phyloP scores from a whole-genome alignment of 2,888 invertebrate species.

The Troides oblongomaculatus region DNA sequence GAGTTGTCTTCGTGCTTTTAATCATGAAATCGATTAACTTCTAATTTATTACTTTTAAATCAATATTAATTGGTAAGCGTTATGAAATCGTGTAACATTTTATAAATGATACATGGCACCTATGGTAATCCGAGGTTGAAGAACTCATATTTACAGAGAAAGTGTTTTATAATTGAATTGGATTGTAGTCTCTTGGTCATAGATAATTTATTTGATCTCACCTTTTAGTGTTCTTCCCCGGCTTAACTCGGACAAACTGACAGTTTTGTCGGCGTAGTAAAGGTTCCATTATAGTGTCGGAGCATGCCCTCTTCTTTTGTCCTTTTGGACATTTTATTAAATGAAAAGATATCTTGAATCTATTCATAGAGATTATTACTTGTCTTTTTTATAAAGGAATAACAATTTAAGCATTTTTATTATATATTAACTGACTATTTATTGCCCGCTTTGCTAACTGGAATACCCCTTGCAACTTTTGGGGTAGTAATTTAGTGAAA shows the following conservation, averaged over 20 bases:
- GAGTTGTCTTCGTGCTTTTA: too few relatives aligned
- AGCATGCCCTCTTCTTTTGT: not conserved
- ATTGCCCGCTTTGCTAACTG: too few relatives aligned
- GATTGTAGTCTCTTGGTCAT: constrained; percentile 55
- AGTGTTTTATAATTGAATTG: constrained; percentile 57
- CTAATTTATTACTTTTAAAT: not conserved
- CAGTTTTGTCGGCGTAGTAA: not conserved
- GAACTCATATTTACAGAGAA: constrained; percentile 36
- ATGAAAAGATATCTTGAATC: too few relatives aligned
- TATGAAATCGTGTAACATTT: not conserved
- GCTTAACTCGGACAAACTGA: constrained; percentile 5
- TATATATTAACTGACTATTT: too few relatives aligned
- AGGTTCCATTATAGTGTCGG: constrained; percentile 42
- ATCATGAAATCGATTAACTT: too few relatives aligned
- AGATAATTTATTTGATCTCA: constrained; percentile 48
- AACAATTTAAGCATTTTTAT: too few relatives aligned
- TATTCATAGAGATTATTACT: too few relatives aligned
- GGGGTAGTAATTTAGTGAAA: too few relatives aligned
- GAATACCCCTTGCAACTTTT: too few relatives aligned
- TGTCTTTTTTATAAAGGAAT: too few relatives aligned
- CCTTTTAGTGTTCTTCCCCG: constrained; percentile 45
- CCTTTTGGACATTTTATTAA: not conserved
- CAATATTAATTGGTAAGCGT: not conserved
- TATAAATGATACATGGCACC: constrained; percentile 1
- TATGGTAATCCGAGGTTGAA: constrained; percentile 1